Conservation (phyloP, 1,140 invertebrate species). For the Phenacoccus solenopsis region DNA sequence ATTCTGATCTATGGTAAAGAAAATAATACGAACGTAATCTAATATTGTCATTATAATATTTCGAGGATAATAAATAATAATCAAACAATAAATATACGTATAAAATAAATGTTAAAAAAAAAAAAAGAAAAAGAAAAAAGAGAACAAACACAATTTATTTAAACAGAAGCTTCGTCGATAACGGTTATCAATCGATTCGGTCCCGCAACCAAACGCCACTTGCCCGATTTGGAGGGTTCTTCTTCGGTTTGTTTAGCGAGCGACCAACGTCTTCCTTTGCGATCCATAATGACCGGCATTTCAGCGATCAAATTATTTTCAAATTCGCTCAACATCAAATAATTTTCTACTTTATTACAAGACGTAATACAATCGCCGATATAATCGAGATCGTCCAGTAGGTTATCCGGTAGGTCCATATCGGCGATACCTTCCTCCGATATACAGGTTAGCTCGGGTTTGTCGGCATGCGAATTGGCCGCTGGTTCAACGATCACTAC, state of each 20-base stretch:
- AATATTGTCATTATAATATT: slow-evolving; percentile 3
- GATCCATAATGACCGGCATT: slow-evolving; percentile 54
- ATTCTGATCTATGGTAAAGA: too few species aligned
- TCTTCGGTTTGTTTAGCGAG: slow-evolving; percentile 38
- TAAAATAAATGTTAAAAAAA: background rate
- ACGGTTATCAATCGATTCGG: slow-evolving; percentile 51
- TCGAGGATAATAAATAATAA: too few species aligned
- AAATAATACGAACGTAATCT: background rate
- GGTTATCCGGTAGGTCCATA: slow-evolving; percentile 67
- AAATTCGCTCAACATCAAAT: slow-evolving; percentile 73
- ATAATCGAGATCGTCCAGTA: slow-evolving; percentile 66
- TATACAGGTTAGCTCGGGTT: slow-evolving; percentile 70
- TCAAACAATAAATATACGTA: background rate
- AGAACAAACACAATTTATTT: background rate
- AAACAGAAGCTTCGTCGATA: slow-evolving; percentile 52
- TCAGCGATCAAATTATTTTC: slow-evolving; percentile 73
- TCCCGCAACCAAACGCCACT: slow-evolving; percentile 33
- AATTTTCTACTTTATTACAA: slow-evolving; percentile 76
- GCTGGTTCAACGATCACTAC: slow-evolving; percentile 33
- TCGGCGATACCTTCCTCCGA: slow-evolving; percentile 75
- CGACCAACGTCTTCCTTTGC: slow-evolving; percentile 54
- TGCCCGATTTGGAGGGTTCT: slow-evolving; percentile 25
- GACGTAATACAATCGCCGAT: slow-evolving; percentile 76
- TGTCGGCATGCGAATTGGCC: slow-evolving; percentile 31
- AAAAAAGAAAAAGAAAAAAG: background rate